Conservation (phyloP, 2,113 vertebrate genomes). For the Chascanopsetta lugubris region DNA sequence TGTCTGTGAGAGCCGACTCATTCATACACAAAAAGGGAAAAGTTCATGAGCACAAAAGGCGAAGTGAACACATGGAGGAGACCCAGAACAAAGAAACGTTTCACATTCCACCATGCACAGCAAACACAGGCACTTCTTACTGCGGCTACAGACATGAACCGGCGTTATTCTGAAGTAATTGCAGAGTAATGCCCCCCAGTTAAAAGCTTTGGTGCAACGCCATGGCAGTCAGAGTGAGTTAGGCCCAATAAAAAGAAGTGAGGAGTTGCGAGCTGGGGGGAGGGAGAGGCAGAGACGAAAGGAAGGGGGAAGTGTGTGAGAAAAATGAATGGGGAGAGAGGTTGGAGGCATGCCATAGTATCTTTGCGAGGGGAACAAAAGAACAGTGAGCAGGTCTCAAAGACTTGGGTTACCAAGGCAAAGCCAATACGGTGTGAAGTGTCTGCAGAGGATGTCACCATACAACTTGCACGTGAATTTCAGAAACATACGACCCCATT, state of each 20-base stretch:
- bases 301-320: constrained; percentile 62
- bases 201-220: constrained; percentile 12
- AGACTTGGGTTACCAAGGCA: constrained; percentile 34
- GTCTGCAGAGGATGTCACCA: constrained; percentile 9
- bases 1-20: constrained; percentile 2
- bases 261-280: constrained; percentile 52
- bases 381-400: constrained; percentile 42
- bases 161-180: constrained; percentile 19
- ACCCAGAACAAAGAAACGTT: constrained; percentile 62
- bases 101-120: constrained; percentile 62
- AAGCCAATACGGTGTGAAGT: constrained; percentile 16
- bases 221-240: constrained; percentile 22
- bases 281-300: constrained; percentile 40
- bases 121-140: constrained; percentile 1
- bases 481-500: neutral
- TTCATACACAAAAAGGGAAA: constrained; percentile 39
- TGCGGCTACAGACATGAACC: constrained; percentile 1
- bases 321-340: constrained; percentile 66
- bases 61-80: constrained; percentile 35
- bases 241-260: constrained; percentile 37
- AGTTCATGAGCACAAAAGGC: constrained; percentile 56
- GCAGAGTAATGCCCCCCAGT: neutral
- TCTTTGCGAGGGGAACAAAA: constrained; percentile 57
- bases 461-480: neutral
- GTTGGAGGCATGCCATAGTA: constrained; percentile 52